Conservation (phyloP, 2,113 vertebrate genomes). For the Phrynosoma platyrhinos region DNA sequence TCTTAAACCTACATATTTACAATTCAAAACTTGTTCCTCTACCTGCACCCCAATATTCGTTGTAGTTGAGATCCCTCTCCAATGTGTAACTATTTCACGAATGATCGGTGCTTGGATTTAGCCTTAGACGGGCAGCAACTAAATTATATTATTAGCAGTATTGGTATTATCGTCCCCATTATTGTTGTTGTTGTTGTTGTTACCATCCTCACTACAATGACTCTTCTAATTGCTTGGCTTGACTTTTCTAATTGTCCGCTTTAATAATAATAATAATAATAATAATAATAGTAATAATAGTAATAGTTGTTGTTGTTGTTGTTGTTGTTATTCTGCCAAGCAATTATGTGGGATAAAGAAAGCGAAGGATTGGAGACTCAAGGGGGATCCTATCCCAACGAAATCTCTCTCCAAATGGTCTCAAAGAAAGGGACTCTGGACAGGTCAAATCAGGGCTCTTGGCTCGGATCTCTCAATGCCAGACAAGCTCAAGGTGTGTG, state of each 20-base stretch:
- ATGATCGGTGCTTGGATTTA: neutral
- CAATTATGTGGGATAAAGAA: slow-evolving; percentile 47
- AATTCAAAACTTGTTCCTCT: slow-evolving; percentile 56
- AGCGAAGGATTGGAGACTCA: slow-evolving; percentile 60
- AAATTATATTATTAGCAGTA: neutral
- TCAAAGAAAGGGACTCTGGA: slow-evolving; percentile 31
- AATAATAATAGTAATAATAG: too few species aligned
- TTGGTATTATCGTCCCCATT: too few species aligned
- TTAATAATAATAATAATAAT: too few species aligned
- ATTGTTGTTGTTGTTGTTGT: neutral
- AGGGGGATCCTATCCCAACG: slow-evolving; percentile 59
- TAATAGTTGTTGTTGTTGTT: too few species aligned
- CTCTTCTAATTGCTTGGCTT: neutral
- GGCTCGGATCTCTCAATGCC: slow-evolving; percentile 57
- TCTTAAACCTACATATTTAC: slow-evolving; percentile 38
- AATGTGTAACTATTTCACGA: too few species aligned
- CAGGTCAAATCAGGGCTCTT: slow-evolving; percentile 60
- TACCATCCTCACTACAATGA: neutral
- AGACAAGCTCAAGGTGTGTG: slow-evolving; percentile 16
- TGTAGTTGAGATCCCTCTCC: neutral
- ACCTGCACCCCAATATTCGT: neutral
- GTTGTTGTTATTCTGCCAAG: neutral
- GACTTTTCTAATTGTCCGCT: too few species aligned
- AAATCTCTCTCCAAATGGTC: slow-evolving; percentile 39
- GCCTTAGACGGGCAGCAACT: neutral